These are phyloP conservation scores for Setophaga coronata DNA, from an alignment of 2,113 vertebrate genomes.

Conservation along the genomic window DNA sequence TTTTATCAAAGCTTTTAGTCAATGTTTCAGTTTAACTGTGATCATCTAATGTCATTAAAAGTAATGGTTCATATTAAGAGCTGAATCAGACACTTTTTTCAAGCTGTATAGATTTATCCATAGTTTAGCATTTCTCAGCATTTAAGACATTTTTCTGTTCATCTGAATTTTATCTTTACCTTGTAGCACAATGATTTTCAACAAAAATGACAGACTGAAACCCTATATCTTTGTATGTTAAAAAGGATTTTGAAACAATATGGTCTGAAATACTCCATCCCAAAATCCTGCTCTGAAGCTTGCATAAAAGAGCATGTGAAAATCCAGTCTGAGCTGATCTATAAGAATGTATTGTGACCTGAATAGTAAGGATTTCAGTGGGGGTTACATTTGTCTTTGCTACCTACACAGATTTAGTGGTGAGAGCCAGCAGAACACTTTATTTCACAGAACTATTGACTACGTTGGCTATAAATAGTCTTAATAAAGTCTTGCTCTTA, in stretches of 20 bases:
- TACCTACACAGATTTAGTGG: not conserved
- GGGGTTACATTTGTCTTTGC: not conserved
- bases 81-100: not conserved
- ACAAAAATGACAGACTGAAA: not conserved
- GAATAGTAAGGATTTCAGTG: not conserved
- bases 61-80: not conserved
- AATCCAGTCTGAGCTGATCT: not conserved
- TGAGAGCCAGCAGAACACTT: not conserved
- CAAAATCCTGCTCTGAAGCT: not conserved
- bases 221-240: not conserved
- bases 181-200: not conserved
- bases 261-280: not conserved
- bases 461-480: not conserved
- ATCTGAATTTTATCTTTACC: not conserved
- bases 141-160: not conserved
- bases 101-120: not conserved
- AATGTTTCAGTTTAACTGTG: not conserved
- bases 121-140: not conserved
- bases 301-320: not conserved
- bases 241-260: not conserved
- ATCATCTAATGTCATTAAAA: not conserved
- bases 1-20: not conserved
- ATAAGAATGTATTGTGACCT: not conserved
- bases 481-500: not conserved
- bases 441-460: not conserved